These are phyloP conservation scores for Polyodon spathula DNA, from an alignment of 2,113 vertebrate species.

Conservation along the genomic window DNA sequence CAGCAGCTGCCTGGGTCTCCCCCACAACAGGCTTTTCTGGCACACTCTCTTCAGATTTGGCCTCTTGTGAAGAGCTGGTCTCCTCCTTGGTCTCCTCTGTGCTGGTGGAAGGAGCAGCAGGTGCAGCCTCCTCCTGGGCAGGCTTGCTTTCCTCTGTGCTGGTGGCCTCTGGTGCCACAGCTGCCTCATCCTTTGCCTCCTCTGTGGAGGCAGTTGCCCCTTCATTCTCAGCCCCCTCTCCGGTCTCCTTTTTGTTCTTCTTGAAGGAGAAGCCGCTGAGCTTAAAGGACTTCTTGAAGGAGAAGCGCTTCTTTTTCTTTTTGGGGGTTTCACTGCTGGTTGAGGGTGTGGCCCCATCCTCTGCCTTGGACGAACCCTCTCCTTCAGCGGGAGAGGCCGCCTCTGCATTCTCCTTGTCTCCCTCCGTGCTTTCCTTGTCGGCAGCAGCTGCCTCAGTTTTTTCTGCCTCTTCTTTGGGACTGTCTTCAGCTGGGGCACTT, in stretches of 20 bases:
- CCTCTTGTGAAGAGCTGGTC: slow-evolving; percentile 46
- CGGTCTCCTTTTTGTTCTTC: slow-evolving; percentile 87
- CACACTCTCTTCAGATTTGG: slow-evolving; percentile 44
- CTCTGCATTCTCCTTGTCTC: slow-evolving; percentile 59
- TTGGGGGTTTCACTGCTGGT: slow-evolving; percentile 82
- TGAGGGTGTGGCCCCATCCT: slow-evolving; percentile 58
- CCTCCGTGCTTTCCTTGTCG: slow-evolving; percentile 37
- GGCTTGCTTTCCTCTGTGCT: slow-evolving; percentile 35
- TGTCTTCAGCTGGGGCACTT: slow-evolving; percentile 68
- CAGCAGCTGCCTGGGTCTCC: slow-evolving; percentile 47
- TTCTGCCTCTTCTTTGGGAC: slow-evolving; percentile 45
- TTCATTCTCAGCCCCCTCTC: slow-evolving; percentile 63
- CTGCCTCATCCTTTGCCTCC: slow-evolving; percentile 46
- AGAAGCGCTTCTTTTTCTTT: slow-evolving; percentile 96
- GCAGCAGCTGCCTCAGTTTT: slow-evolving; percentile 35
- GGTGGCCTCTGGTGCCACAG: slow-evolving; percentile 38
- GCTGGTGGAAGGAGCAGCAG: slow-evolving; percentile 31
- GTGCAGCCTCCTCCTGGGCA: slow-evolving; percentile 38
- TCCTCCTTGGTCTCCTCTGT: slow-evolving; percentile 51
- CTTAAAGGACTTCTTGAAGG: slow-evolving; percentile 96
- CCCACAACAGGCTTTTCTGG: slow-evolving; percentile 51
- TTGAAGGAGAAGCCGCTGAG: slow-evolving; percentile 92
- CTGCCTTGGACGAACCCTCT: slow-evolving; percentile 53
- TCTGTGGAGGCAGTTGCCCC: slow-evolving; percentile 50
- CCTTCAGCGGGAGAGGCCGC: slow-evolving; percentile 62